Base-by-base conservation (phyloP, 2,888 invertebrate species). In the Molanna angustata region DNA sequence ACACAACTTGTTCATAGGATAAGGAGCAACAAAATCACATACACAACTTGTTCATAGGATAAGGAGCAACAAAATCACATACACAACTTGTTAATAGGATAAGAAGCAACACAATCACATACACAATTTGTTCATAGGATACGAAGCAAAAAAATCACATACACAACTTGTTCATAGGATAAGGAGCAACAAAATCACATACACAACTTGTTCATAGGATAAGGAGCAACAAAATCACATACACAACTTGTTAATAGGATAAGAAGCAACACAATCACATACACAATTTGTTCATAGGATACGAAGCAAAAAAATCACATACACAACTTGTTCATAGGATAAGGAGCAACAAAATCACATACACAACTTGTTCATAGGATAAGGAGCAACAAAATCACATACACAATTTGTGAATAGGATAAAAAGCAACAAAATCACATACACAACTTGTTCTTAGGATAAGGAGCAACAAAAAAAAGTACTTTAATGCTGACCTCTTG, bases 401-500 rank as follows among this genome's bases (percentile, higher is more conserved):
- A n/a, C n/a, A n/a, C n/a, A n/a, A n/a, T n/a, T n/a, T n/a, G n/a
- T n/a, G n/a, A n/a, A n/a, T n/a, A n/a, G n/a, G n/a, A n/a, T n/a
- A n/a, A n/a, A n/a, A n/a, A n/a, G n/a, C n/a, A n/a, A n/a, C n/a
- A n/a, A n/a, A n/a, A n/a, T n/a, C n/a, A n/a, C n/a, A n/a, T n/a
- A n/a, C n/a, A n/a, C n/a, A n/a, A n/a, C n/a, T n/a, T n/a, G n/a
- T n/a, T n/a, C n/a, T n/a, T n/a, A n/a, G n/a, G n/a, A n/a, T n/a
- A n/a, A n/a, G n/a, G n/a, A n/a, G n/a, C n/a, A n/a, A 6, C 27
- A 27, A 27, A 27, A 7, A 27, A 27, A 7, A 27, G 11, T 27
- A 27, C 6, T 27, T 7, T 7, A 7, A 33, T 13, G n/a, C 13
- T 27, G 14, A 76, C 77, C 76, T 65, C 62, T 76, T 76, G 52